Conservation (phyloP, 1,140 invertebrate species). For the Globodera rostochiensis region DNA sequence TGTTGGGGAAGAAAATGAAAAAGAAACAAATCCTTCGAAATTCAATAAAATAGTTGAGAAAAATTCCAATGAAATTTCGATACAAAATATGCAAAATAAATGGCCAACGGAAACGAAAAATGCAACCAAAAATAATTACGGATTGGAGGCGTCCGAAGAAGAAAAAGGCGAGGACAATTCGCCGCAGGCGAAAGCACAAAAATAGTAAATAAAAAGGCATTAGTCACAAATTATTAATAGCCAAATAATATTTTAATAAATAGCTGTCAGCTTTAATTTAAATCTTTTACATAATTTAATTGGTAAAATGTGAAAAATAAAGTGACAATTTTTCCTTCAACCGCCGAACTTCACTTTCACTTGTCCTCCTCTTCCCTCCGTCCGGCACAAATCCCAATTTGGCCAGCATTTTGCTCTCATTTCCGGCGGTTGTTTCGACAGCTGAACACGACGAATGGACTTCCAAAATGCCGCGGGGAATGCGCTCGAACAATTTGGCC, state of each 20-base stretch:
- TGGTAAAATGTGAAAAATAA: not conserved
- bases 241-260: too few species aligned
- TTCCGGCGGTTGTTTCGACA: conserved; percentile 11
- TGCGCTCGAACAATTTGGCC: conserved; percentile 16
- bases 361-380: not conserved
- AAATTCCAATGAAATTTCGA: not conserved
- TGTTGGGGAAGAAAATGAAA: not conserved
- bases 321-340: not conserved
- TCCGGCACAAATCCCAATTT: conserved; percentile 19
- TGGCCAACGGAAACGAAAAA: not conserved
- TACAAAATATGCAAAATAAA: too few species aligned
- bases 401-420: not conserved
- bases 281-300: too few species aligned
- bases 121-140: not conserved
- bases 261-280: too few species aligned
- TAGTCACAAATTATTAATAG: not conserved
- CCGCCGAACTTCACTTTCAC: not conserved
- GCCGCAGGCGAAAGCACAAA: not conserved
- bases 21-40: not conserved
- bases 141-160: not conserved
- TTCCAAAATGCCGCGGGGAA: conserved; percentile 15
- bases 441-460: conserved; percentile 36
- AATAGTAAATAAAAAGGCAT: not conserved
- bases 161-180: not conserved
- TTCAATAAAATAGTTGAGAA: not conserved